Evolutionary conservation across 2,797 vertebrate genomes (phyloP), one percentile per base, ranked within the genome.

Genomic region (Pitangus sulphuratus): DNA sequence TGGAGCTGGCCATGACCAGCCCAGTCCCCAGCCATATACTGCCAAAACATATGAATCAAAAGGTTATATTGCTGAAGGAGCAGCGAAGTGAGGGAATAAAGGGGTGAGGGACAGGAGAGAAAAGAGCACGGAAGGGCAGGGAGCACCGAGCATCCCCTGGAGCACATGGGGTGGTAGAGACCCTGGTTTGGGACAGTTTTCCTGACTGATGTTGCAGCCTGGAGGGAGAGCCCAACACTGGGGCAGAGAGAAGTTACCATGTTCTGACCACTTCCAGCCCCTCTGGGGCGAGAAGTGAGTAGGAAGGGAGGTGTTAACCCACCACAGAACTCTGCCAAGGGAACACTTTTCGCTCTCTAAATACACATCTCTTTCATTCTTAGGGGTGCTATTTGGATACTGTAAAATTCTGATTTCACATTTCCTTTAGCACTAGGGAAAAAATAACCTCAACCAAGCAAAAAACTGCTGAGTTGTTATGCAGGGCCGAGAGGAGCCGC

Each of bases 141-240:
- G 0, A 2, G 37, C 10, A 10, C 6, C 1, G 1, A 57, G 25
- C 15, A 53, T 47, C 9, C 20, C 11, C 24, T 33, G 16, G 15
- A 39, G 9, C 16, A 15, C 14, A 5, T 30, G 35, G 77, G 1
- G 0, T 39, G 37, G 28, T 4, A 4, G 44, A 26, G 20, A 53
- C 17, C 40, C 26, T 11, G 5, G 1, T 1, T 16, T 3, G 9
- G 35, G 26, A 15, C 50, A 44, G 17, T 35, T 53, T n/a, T 69
- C 37, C 56, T 51, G 30, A 20, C 16, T 7, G 40, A 15, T 28
- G 4, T 33, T 30, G 50, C 16, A 64, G 26, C 20, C 31, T 40
- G 9, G 9, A 50, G 25, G 37, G 28, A 44, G 7, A 75, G 3
- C 9, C 7, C 31, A 31, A 14, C 30, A 48, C 19, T 12, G 33